Percentiles rank a stretch among this genome's conserved stretches.
Conservation (phyloP, 2,113 vertebrate species). For the Camelus dromedarius region DNA sequence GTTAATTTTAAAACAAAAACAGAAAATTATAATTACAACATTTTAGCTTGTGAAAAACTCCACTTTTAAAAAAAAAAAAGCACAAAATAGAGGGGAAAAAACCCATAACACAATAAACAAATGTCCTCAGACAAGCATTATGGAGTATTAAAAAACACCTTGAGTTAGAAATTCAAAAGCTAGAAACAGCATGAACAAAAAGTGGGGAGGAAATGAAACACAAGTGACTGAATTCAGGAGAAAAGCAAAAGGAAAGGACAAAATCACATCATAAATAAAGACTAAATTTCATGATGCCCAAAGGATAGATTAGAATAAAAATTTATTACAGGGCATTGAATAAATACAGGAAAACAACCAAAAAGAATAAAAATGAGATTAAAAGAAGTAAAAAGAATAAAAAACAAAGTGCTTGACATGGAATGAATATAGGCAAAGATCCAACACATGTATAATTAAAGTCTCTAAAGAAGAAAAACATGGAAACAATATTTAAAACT, state of each 20-base stretch:
- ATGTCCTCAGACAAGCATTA: not conserved
- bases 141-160: not conserved
- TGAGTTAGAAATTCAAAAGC: not conserved
- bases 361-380: not conserved
- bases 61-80: not conserved
- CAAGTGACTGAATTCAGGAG: not conserved
- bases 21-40: not conserved
- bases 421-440: constrained; percentile 35
- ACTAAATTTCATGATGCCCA: not conserved
- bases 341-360: not conserved
- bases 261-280: not conserved
- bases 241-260: not conserved
- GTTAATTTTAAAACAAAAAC: not conserved
- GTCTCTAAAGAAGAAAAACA: not conserved
- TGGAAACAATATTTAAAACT: constrained; percentile 8
- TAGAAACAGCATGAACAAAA: constrained; percentile 29
- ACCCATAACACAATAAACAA: not conserved
- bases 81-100: not conserved
- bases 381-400: not conserved
- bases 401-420: not conserved
- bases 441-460: constrained; percentile 50
- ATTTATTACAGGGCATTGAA: not conserved
- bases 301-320: not conserved
- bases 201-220: not conserved
- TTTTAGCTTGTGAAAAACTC: not conserved